Conservation (phyloP, 2,113 vertebrate genomes). For the Nansenia antarctica region DNA sequence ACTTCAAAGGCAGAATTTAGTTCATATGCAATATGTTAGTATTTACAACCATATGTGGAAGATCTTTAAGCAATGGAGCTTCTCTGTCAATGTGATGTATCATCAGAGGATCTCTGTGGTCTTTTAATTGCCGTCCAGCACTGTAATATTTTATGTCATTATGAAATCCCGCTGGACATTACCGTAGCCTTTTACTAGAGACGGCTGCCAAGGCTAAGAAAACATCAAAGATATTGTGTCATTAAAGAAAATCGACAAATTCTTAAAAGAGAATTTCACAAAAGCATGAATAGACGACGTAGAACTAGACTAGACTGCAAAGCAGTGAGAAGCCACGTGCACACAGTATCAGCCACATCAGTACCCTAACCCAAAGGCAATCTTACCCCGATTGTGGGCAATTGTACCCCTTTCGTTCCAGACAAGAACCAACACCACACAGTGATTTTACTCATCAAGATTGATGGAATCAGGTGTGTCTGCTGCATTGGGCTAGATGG, state of each 20-base stretch:
- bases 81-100: background rate
- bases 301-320: background rate
- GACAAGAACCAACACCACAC: too few species aligned
- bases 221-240: slow-evolving; percentile 55
- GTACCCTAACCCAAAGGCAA: background rate
- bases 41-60: slow-evolving; percentile 25
- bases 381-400: too few species aligned
- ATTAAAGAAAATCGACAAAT: slow-evolving; percentile 41
- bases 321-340: background rate
- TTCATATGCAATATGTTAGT: slow-evolving; percentile 18
- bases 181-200: slow-evolving; percentile 42
- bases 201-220: slow-evolving; percentile 42
- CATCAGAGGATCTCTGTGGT: slow-evolving; percentile 35
- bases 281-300: background rate
- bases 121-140: slow-evolving; percentile 57
- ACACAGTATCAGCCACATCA: background rate
- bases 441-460: too few species aligned
- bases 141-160: slow-evolving; percentile 54
- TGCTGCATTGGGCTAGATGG: too few species aligned
- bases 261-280: slow-evolving; percentile 47
- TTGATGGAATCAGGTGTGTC: too few species aligned
- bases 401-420: too few species aligned
- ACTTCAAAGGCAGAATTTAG: slow-evolving; percentile 8
- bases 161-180: slow-evolving; percentile 48
- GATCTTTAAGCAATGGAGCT: slow-evolving; percentile 21